Base-by-base conservation (phyloP, 2,797 vertebrate species). In the Poliocrania exsul region DNA sequence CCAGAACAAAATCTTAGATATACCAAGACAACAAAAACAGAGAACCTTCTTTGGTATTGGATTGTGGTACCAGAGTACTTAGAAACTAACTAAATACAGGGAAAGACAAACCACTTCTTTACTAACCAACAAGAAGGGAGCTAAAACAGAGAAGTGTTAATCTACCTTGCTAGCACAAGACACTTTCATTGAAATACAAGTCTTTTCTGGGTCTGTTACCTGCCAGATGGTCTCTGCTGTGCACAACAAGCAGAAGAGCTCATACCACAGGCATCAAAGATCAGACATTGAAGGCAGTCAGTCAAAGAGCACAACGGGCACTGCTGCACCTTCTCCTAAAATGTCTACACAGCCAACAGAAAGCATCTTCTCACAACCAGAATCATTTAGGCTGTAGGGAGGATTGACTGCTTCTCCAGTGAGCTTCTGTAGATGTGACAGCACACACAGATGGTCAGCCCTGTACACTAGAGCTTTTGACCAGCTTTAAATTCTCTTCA, bases 261-360 rank as follows among this genome's bases (percentile, higher is more conserved):
- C 35, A 42, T 25, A 19, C 14, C 47, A 13, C 29, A 49, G 64
- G 35, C 56, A 66, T 13, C 56, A 20, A 38, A 2, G 20, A 53
- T 42, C 33, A 26, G 47, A 50, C 26, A 21, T 10, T 51, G 26
- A 5, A 28, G 19, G 37, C 65, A 35, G 38, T 14, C 44, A 14
- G 37, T 6, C 21, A 1, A 65, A 56, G 11, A 71, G 37, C 23
- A 11, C 8, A 37, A 5, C 54, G 50, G 33, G 35, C 35, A 23
- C 66, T 35, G 10, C 67, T 62, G 60, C 13, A 49, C n/a, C 62
- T 65, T 65, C 50, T 61, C 50, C 60, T 72, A 12, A 71, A 75
- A 65, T 0, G 1, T 24, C 71, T 16, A 5, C 16, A 5, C 0
- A 4, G 37, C 38, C 42, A 85, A 53, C 20, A 75, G 65, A 88